Evolutionary conservation across 2,888 invertebrate genomes (phyloP), one percentile per base, ranked within the genome.

Genomic region (Phrixothrix hirtus): DNA sequence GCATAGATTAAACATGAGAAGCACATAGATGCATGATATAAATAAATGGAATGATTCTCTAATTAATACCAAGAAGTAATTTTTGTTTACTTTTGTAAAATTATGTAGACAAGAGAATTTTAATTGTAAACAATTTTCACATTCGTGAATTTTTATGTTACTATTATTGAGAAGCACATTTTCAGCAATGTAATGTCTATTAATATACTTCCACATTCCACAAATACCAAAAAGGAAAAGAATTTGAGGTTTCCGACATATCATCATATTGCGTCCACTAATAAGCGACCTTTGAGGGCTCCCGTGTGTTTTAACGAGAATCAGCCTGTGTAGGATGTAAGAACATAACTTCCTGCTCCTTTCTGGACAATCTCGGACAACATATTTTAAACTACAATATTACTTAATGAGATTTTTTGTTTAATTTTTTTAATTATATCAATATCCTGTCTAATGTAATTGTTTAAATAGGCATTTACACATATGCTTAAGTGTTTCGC

Each of bases 231-330:
- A 54, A 41, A 44, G 21, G 16, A 15, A 27, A 49, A 35, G 44
- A 54, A 48, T 54, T 48, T 17, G 12, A 49, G 31, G 47, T 35
- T 60, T 60, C 60, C 60, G 60, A 58, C 60, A 58, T 56, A 55
- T 55, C 15, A 26, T 32, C 54, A 49, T 51, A 39, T 37, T 49
- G 42, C 51, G 46, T 46, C 46, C 47, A 45, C 58, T 60, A 60
- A 60, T 58, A 58, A 60, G 60, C 56, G 36, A 31, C 26, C 41
- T 7, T 38, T 54, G 43, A 27, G 42, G 43, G 32, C 12, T 43
- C 36, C 35, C 16, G 38, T 37, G 17, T 31, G 34, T 32, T 29
- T 37, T 54, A 54, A 54, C 54, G 49, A 54, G 49, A 2, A 32
- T 13, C 52, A 52, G 48, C 37, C 56, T 55, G 55, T 26, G n/a